Evolutionary conservation across 2,888 invertebrate genomes (phyloP).

Genomic region (Pardosa pseudoannulata): DNA sequence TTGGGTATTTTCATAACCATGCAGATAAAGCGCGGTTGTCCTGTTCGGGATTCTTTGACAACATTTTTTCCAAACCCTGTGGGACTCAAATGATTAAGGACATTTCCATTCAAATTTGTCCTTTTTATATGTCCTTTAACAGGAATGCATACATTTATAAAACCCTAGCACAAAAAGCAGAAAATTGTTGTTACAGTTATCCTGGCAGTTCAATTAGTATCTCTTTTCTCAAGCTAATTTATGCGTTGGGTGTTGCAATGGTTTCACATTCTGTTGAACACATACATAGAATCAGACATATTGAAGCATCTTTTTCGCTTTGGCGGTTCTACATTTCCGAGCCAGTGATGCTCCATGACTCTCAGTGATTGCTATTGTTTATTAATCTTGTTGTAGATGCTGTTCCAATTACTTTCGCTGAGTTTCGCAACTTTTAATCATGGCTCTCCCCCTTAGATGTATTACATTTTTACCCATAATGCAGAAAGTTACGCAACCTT

Average conservation of each 20-base stretch:
- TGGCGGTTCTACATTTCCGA: background rate
- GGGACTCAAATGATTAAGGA: too few species aligned
- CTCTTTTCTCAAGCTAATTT: background rate
- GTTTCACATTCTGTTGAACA: background rate
- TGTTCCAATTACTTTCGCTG: background rate
- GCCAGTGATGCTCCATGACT: background rate
- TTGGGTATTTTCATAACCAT: too few species aligned
- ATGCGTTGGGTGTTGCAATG: background rate
- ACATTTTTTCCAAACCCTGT: too few species aligned
- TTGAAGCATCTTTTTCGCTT: background rate
- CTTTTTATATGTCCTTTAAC: too few species aligned
- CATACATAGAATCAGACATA: background rate
- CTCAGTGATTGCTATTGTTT: background rate
- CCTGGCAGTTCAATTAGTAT: too few species aligned
- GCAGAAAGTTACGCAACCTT: background rate
- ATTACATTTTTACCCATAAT: background rate
- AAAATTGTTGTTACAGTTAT: too few species aligned
- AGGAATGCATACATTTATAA: too few species aligned
- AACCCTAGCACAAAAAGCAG: too few species aligned
- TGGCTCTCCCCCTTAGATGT: background rate
- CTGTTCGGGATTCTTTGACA: too few species aligned
- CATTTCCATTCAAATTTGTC: too few species aligned
- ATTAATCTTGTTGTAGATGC: background rate
- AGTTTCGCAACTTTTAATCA: conserved; percentile 2
- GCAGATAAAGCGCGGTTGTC: too few species aligned